Conservation (phyloP, 2,888 invertebrate genomes). For the Lysandra bellargus region DNA sequence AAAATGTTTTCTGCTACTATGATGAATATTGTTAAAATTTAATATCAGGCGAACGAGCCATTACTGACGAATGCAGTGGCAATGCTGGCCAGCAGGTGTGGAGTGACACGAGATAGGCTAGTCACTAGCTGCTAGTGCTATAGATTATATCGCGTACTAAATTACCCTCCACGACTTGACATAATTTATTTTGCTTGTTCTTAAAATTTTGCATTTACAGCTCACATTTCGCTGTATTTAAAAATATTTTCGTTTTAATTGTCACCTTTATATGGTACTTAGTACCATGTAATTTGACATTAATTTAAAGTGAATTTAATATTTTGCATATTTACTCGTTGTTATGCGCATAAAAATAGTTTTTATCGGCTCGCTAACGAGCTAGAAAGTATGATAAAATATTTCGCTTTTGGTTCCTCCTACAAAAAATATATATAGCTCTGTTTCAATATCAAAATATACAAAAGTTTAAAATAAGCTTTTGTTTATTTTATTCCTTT, state of each 20-base stretch:
- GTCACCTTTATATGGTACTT: constrained; percentile 17
- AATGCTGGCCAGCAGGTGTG: constrained; percentile 20
- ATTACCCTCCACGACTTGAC: constrained; percentile 19
- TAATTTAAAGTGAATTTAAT: background rate
- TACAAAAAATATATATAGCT: constrained; percentile 9
- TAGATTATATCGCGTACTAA: constrained; percentile 30
- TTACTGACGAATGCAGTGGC: constrained; percentile 27
- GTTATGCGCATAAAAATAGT: background rate
- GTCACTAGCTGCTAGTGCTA: constrained; percentile 9
- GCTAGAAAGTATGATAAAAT: constrained; percentile 10
- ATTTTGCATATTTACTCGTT: background rate
- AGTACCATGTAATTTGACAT: constrained; percentile 1
- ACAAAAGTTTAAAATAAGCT: background rate
- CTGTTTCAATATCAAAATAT: background rate
- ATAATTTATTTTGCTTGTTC: constrained; percentile 28
- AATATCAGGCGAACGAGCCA: constrained; percentile 23
- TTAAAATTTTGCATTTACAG: background rate
- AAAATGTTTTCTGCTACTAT: background rate
- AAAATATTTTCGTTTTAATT: constrained; percentile 19
- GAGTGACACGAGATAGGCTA: constrained; percentile 22
- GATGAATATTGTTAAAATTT: constrained; percentile 21
- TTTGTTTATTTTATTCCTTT: background rate
- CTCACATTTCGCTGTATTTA: constrained; percentile 8
- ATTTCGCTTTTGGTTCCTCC: background rate
- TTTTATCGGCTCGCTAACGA: background rate